These are phyloP conservation scores for Drosophila acutilabella DNA, from an alignment of 2,888 invertebrate species.

Conservation along the genomic window DNA sequence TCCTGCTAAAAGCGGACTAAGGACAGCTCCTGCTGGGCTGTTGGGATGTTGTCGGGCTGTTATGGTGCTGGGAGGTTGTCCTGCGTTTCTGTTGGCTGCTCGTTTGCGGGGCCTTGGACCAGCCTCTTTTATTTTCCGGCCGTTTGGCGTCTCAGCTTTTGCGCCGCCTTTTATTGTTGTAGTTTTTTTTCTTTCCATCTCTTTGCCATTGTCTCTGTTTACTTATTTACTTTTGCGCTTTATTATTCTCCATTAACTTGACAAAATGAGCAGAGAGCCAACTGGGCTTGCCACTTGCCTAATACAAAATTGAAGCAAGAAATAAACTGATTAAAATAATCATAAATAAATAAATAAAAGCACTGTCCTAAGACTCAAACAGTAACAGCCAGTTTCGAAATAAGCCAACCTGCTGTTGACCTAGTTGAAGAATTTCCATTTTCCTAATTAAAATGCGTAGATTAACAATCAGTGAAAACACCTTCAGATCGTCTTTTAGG, in stretches of 20 bases:
- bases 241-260: slow-evolving; percentile 80
- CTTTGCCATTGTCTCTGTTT: slow-evolving; percentile 61
- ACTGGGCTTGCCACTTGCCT: slow-evolving; percentile 22
- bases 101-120: slow-evolving; percentile 58
- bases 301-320: slow-evolving; percentile 44
- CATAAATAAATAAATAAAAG: slow-evolving; percentile 29
- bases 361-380: not conserved
- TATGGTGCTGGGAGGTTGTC: slow-evolving; percentile 19
- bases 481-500: slow-evolving; percentile 33
- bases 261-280: slow-evolving; percentile 69
- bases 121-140: slow-evolving; percentile 73
- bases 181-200: slow-evolving; percentile 52
- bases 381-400: slow-evolving; percentile 1
- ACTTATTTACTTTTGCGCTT: slow-evolving; percentile 81
- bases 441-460: not conserved
- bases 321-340: slow-evolving; percentile 23
- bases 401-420: slow-evolving; percentile 41
- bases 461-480: slow-evolving; percentile 48
- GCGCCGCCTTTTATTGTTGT: slow-evolving; percentile 75
- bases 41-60: not conserved
- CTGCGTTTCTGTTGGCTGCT: slow-evolving; percentile 33
- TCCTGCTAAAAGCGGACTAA: slow-evolving; percentile 7
- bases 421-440: slow-evolving; percentile 39
- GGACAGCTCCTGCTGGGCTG: slow-evolving; percentile 34
- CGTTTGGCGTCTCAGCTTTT: slow-evolving; percentile 76